These are phyloP conservation scores for Morone chrysops DNA, from an alignment of 2,113 vertebrate species.

Conservation along the genomic window DNA sequence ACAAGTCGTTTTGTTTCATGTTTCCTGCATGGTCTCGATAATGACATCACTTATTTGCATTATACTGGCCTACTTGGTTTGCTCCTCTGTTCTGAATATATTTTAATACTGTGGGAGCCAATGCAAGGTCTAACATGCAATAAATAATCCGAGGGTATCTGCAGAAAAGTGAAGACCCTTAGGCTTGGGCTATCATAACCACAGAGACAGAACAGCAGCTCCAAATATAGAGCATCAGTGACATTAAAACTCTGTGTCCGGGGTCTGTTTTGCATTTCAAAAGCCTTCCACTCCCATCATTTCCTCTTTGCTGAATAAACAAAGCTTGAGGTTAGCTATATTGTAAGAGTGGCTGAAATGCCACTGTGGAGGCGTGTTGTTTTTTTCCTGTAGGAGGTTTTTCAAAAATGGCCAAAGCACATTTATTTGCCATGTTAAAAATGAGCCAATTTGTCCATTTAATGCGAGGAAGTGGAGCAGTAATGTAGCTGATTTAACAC, in stretches of 20 bases:
- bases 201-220: conserved; percentile 21
- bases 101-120: neutral
- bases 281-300: conserved; percentile 58
- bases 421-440: conserved; percentile 10
- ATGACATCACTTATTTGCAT: neutral
- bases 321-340: conserved; percentile 54
- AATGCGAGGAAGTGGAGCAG: neutral
- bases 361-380: conserved; percentile 35
- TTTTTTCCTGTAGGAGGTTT: conserved; percentile 8
- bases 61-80: neutral
- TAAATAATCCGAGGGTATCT: neutral
- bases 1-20: too few species aligned
- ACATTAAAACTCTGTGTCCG: conserved; percentile 55
- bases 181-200: conserved; percentile 1
- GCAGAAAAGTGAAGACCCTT: neutral
- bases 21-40: conserved; percentile 1
- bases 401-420: neutral
- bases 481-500: neutral
- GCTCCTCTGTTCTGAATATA: neutral
- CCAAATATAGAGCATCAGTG: conserved; percentile 56
- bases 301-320: conserved; percentile 67
- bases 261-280: conserved; percentile 66
- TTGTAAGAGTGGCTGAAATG: conserved; percentile 50
- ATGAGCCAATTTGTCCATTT: neutral
- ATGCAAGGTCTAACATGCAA: neutral